Conservation (phyloP, 2,888 invertebrate species). For the Ochlodes sylvanus region DNA sequence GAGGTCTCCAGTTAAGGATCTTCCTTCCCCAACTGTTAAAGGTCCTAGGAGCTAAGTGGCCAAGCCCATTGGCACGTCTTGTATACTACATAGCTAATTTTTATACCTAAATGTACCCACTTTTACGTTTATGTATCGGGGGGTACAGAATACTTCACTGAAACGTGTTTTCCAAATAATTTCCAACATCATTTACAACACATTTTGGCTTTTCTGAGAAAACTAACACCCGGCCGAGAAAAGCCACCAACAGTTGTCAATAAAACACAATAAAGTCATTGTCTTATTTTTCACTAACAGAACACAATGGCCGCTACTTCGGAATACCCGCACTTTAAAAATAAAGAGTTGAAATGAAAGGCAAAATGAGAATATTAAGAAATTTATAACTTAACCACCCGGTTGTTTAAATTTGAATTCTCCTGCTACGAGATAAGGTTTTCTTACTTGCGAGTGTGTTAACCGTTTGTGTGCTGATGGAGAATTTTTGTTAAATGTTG, state of each 20-base stretch:
- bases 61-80: too few relatives aligned
- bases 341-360: slow-evolving; percentile 16
- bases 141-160: background rate
- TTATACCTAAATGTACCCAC: too few relatives aligned
- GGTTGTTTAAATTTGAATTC: background rate
- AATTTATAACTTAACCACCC: slow-evolving; percentile 5
- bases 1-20: too few relatives aligned
- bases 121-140: too few relatives aligned
- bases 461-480: background rate
- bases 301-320: slow-evolving; percentile 17
- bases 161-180: background rate
- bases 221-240: background rate
- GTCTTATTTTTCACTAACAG: slow-evolving; percentile 11
- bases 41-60: too few relatives aligned
- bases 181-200: background rate
- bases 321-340: slow-evolving; percentile 12
- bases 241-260: slow-evolving; percentile 6
- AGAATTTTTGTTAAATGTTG: background rate
- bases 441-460: background rate
- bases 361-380: slow-evolving; percentile 19
- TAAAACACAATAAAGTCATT: slow-evolving; percentile 11
- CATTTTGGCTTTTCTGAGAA: slow-evolving; percentile 1
- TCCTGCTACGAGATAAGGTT: slow-evolving; percentile 1
- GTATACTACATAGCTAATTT: too few relatives aligned
- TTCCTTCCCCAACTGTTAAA: too few relatives aligned